These are phyloP conservation scores for Chironomus tentans DNA, from an alignment of 2,888 invertebrate genomes.

Conservation along the genomic window DNA sequence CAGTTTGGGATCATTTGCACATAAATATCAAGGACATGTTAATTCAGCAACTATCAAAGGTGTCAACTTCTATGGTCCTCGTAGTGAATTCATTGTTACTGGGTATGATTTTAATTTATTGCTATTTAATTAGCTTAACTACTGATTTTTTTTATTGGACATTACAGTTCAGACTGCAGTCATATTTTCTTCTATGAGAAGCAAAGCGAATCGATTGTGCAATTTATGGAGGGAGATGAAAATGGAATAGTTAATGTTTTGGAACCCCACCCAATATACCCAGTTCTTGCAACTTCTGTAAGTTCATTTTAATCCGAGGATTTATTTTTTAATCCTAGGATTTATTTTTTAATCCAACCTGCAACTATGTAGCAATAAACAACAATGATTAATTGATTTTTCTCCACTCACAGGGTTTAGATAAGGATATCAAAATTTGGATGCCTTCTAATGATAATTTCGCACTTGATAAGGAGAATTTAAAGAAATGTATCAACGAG, in stretches of 20 bases:
- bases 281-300: slow-evolving; percentile 66
- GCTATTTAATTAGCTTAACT: no score
- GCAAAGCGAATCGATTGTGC: slow-evolving; percentile 77
- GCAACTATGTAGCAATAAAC: no score
- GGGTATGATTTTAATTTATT: slow-evolving; percentile 43
- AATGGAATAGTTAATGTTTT: slow-evolving; percentile 86
- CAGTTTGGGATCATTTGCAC: slow-evolving; percentile 42
- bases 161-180: slow-evolving; percentile 69
- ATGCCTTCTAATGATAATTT: slow-evolving; percentile 55
- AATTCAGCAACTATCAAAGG: slow-evolving; percentile 77
- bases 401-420: slow-evolving; percentile 52
- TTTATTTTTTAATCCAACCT: no score
- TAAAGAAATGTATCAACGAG: slow-evolving; percentile 33
- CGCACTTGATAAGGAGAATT: slow-evolving; percentile 35
- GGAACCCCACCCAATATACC: slow-evolving; percentile 81
- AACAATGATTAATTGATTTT: no score
- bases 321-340: no score
- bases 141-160: no score
- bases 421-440: slow-evolving; percentile 90
- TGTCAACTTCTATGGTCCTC: slow-evolving; percentile 87
- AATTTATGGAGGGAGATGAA: slow-evolving; percentile 73
- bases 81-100: slow-evolving; percentile 81
- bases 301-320: no score
- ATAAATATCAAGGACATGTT: slow-evolving; percentile 55
- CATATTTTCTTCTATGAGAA: slow-evolving; percentile 85